Conservation (phyloP, 2,113 vertebrate species). For the Tinamus guttatus region DNA sequence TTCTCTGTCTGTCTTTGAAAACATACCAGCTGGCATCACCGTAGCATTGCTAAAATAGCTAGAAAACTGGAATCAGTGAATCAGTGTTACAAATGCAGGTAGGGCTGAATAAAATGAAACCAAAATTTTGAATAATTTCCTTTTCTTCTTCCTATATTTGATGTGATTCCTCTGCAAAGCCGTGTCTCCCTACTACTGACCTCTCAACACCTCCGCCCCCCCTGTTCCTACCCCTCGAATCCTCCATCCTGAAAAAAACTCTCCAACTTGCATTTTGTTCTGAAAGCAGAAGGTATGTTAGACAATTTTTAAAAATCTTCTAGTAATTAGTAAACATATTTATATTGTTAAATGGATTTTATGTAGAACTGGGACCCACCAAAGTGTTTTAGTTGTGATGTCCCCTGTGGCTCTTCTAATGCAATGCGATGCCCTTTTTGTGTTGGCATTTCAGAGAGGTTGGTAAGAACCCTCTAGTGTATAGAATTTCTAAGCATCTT, state of each 20-base stretch:
- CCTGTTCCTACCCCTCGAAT: neutral
- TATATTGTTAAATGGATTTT: neutral
- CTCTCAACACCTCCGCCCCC: neutral
- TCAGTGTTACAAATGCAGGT: neutral
- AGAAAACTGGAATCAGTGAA: neutral
- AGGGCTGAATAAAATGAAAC: neutral
- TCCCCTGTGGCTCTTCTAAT: neutral
- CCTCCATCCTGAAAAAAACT: constrained; percentile 29
- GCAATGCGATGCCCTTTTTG: neutral
- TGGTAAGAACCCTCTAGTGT: accelerated
- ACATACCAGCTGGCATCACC: constrained; percentile 26
- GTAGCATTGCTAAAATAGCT: neutral
- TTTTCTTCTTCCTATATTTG: neutral
- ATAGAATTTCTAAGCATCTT: neutral
- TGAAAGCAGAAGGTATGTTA: constrained; percentile 54
- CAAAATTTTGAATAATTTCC: neutral
- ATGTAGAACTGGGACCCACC: neutral
- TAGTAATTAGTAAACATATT: neutral
- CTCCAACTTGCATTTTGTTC: neutral
- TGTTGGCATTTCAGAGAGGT: neutral
- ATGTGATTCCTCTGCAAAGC: neutral
- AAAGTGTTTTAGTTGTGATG: neutral
- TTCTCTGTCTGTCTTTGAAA: constrained; percentile 50
- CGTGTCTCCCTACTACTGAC: neutral
- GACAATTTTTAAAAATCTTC: too few species aligned